Conservation (phyloP, 2,888 invertebrate genomes). For the Druceiella hillmani region DNA sequence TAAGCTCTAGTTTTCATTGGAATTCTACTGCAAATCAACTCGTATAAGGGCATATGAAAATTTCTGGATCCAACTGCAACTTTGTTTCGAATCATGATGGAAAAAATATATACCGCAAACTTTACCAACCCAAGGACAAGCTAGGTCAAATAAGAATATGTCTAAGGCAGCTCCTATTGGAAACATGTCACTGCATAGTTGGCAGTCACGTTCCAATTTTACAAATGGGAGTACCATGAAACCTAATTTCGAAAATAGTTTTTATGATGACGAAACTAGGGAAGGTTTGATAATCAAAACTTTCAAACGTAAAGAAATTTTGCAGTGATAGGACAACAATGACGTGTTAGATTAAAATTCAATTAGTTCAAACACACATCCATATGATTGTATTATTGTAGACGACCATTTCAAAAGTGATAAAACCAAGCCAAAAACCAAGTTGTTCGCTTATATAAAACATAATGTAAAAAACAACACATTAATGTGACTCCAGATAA, state of each 20-base stretch:
- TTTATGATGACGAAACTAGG: slow-evolving; percentile 59
- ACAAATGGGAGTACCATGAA: slow-evolving; percentile 50
- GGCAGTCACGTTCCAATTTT: slow-evolving; percentile 55
- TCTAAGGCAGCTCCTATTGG: slow-evolving; percentile 44
- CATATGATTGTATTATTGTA: slow-evolving; percentile 77
- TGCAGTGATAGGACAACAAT: slow-evolving; percentile 63
- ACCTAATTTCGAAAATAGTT: slow-evolving; percentile 59
- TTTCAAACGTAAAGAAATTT: slow-evolving; percentile 65
- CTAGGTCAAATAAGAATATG: slow-evolving; percentile 13
- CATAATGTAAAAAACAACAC: slow-evolving; percentile 33
- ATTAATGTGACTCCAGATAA: slow-evolving; percentile 21
- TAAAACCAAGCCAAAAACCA: slow-evolving; percentile 46
- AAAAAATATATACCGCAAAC: slow-evolving; percentile 47
- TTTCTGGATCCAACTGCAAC: slow-evolving; percentile 55
- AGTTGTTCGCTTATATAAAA: slow-evolving; percentile 42
- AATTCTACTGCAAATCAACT: slow-evolving; percentile 32
- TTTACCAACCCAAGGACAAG: slow-evolving; percentile 44
- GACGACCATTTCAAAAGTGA: slow-evolving; percentile 64
- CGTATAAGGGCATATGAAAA: slow-evolving; percentile 51
- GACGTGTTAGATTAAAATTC: slow-evolving; percentile 62
- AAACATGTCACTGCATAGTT: slow-evolving; percentile 79
- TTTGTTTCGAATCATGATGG: slow-evolving; percentile 47
- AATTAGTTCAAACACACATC: slow-evolving; percentile 65
- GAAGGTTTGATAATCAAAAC: slow-evolving; percentile 66
- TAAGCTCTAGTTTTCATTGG: slow-evolving; percentile 51